Evolutionary conservation across 2,888 invertebrate genomes (phyloP).

Genomic region (Nudaria mundana): DNA sequence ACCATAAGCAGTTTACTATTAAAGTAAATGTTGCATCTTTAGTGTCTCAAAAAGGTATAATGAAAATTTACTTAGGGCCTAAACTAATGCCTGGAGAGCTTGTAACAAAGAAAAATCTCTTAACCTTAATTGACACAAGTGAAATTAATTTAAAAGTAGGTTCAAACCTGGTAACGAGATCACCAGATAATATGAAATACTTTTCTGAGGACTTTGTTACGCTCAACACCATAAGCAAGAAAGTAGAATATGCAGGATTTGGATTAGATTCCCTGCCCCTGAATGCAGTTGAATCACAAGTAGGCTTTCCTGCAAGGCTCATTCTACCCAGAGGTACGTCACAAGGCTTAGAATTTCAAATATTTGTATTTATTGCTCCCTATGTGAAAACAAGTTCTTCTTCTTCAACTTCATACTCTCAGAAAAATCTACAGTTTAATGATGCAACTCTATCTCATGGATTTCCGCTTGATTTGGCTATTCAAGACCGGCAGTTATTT

Average conservation of each 20-base stretch:
- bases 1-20: constrained; percentile 86
- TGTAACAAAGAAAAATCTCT: constrained; percentile 74
- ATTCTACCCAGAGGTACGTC: constrained; percentile 86
- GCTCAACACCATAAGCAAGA: constrained; percentile 80
- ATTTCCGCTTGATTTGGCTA: constrained; percentile 87
- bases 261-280: constrained; percentile 72
- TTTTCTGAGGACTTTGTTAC: constrained; percentile 82
- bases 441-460: constrained; percentile 73
- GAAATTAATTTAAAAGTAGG: constrained; percentile 82
- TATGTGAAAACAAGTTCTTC: constrained; percentile 51
- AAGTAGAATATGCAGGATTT: constrained; percentile 80
- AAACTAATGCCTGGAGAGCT: constrained; percentile 83
- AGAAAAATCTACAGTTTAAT: constrained; percentile 60
- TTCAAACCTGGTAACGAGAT: constrained; percentile 83
- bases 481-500: constrained; percentile 70
- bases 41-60: constrained; percentile 78
- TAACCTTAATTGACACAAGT: constrained; percentile 82
- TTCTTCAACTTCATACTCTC: constrained; percentile 57
- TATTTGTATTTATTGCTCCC: constrained; percentile 84
- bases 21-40: constrained; percentile 83
- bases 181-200: constrained; percentile 81
- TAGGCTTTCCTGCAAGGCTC: constrained; percentile 85
- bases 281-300: constrained; percentile 76
- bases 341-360: constrained; percentile 83
- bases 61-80: constrained; percentile 86